A percentile compares a stretch with the other conserved stretches of the same genome.
Conservation (phyloP, 2,888 invertebrate species). For the Microctonus aethiopoides region DNA sequence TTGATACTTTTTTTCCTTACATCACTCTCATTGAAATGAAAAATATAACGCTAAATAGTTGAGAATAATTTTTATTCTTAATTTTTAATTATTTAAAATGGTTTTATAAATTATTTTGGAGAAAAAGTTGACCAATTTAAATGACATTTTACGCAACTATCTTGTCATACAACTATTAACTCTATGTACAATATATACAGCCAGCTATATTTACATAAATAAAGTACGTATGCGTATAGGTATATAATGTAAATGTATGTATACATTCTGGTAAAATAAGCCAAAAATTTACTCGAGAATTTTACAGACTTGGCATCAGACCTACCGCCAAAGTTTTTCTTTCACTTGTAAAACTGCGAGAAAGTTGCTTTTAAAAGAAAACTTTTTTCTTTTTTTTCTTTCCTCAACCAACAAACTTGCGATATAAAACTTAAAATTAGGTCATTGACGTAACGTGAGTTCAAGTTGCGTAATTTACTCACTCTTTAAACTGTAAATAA, state of each 20-base stretch:
- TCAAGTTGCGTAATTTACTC: not conserved
- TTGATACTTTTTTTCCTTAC: not conserved
- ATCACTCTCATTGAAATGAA: too few relatives aligned
- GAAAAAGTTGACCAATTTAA: too few relatives aligned
- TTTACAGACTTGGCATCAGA: not conserved
- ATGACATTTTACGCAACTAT: too few relatives aligned
- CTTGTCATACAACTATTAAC: too few relatives aligned
- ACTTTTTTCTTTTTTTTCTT: not conserved
- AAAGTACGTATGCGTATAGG: too few relatives aligned
- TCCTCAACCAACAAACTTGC: not conserved
- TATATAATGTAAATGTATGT: not conserved
- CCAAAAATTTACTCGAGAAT: not conserved
- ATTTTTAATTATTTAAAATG: too few relatives aligned
- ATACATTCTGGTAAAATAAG: not conserved
- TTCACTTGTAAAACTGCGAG: constrained; percentile 3
- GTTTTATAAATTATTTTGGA: too few relatives aligned
- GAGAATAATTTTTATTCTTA: too few relatives aligned
- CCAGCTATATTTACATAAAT: not conserved
- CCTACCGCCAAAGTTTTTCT: constrained; percentile 5
- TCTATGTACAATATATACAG: too few relatives aligned
- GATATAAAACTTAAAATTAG: not conserved
- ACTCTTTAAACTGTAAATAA: not conserved
- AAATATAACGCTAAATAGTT: too few relatives aligned
- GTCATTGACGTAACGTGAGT: not conserved
- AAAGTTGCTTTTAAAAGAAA: not conserved